Conservation (phyloP, 2,113 vertebrate genomes). For the Phocoena sinus region DNA sequence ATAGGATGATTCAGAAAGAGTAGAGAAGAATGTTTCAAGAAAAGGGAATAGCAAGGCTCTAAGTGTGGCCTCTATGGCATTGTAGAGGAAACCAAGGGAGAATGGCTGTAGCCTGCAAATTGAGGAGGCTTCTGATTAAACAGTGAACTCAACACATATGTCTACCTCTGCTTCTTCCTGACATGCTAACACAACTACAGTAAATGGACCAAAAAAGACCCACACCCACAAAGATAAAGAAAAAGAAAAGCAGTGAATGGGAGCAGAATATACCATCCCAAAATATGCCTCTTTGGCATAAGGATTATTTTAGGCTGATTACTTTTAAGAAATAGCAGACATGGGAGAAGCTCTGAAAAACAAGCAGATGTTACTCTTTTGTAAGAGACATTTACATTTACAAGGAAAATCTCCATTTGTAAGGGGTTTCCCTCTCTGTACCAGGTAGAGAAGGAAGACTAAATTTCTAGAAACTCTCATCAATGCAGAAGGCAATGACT, state of each 20-base stretch:
- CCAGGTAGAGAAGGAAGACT: not conserved
- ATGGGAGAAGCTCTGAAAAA: not conserved
- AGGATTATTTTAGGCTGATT: not conserved
- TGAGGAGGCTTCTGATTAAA: not conserved
- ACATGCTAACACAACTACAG: not conserved
- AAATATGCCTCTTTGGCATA: not conserved
- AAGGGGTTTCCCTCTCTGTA: not conserved
- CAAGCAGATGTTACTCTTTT: not conserved
- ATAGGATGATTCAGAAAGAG: not conserved
- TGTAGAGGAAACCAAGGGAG: not conserved
- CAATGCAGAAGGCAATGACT: not conserved
- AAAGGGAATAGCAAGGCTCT: not conserved
- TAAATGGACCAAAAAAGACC: not conserved
- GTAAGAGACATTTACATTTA: not conserved
- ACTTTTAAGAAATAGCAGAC: not conserved
- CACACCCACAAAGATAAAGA: not conserved
- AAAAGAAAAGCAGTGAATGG: not conserved
- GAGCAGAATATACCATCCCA: not conserved
- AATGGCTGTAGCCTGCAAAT: not conserved
- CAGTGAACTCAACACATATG: rapidly evolving
- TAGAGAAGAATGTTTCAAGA: not conserved
- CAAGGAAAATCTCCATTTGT: not conserved
- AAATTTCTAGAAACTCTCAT: not conserved
- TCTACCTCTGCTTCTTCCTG: not conserved
- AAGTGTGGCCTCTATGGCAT: not conserved